These are phyloP conservation scores for Theodoxus fluviatilis DNA, from an alignment of 2,888 invertebrate genomes.

Conservation along the genomic window DNA sequence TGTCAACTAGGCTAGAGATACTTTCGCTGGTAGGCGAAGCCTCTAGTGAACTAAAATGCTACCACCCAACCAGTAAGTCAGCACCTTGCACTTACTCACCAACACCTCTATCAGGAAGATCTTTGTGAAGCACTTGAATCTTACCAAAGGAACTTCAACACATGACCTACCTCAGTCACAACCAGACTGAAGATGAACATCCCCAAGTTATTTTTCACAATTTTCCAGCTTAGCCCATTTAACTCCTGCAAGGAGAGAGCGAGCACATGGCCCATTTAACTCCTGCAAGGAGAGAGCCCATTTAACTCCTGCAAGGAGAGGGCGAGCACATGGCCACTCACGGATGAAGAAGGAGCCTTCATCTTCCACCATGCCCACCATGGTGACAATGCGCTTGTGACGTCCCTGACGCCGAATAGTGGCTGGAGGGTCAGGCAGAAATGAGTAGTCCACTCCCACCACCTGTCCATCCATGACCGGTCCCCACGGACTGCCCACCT, in stretches of 20 bases:
- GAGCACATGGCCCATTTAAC: not conserved
- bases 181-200: too few relatives aligned
- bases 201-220: too few relatives aligned
- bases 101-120: too few relatives aligned
- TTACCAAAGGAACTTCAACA: too few relatives aligned
- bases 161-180: too few relatives aligned
- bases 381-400: conserved; percentile 51
- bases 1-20: too few relatives aligned
- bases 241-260: not conserved
- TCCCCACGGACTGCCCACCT: conserved; percentile 61
- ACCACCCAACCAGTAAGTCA: too few relatives aligned
- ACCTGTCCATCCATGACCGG: conserved; percentile 60
- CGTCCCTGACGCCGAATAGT: conserved; percentile 52
- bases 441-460: conserved; percentile 46
- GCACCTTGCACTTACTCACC: too few relatives aligned
- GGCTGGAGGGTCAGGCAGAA: conserved; percentile 56
- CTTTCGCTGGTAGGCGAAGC: too few relatives aligned
- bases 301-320: not conserved
- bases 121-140: too few relatives aligned
- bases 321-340: conserved; percentile 37
- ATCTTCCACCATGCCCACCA: conserved; percentile 59
- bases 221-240: too few relatives aligned
- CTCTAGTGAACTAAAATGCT: too few relatives aligned
- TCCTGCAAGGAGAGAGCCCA: not conserved
- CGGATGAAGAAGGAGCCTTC: conserved; percentile 63